Percentiles rank a stretch among this genome's conserved stretches.
phyloP scores from a whole-genome alignment of 2,113 vertebrate species.

The Poeciliopsis retropinna region DNA sequence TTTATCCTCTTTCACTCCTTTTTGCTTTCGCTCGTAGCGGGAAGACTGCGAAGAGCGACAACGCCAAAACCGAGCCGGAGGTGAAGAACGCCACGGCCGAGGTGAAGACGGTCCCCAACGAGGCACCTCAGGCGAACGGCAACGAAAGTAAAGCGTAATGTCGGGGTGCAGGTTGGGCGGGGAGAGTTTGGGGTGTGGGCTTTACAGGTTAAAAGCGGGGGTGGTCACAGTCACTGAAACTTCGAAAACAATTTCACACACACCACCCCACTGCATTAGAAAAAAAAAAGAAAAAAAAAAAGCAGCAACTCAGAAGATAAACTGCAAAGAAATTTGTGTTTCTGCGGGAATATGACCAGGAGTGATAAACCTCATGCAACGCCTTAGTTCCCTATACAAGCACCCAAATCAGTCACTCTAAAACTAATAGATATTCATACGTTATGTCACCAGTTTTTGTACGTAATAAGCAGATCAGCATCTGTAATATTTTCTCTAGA shows the following conservation, averaged over 20 bases:
- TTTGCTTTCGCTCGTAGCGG: slow-evolving; percentile 64
- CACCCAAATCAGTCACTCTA: slow-evolving; percentile 29
- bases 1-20: slow-evolving; percentile 19
- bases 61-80: slow-evolving; percentile 76
- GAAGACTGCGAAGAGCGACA: slow-evolving; percentile 87
- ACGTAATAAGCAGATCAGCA: slow-evolving; percentile 33
- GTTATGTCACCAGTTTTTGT: slow-evolving; percentile 43
- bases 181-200: slow-evolving; percentile 18
- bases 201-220: slow-evolving; percentile 27
- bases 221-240: slow-evolving; percentile 70
- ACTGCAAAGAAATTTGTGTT: slow-evolving; percentile 63
- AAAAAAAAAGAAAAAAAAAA: slow-evolving; percentile 36
- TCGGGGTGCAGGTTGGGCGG: slow-evolving; percentile 9
- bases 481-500: slow-evolving; percentile 53
- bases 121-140: slow-evolving; percentile 93
- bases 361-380: slow-evolving; percentile 78
- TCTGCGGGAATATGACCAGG: slow-evolving; percentile 85
- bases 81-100: slow-evolving; percentile 82
- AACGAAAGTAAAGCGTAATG: slow-evolving; percentile 97
- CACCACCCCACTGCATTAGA: slow-evolving; percentile 65
- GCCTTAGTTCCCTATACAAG: slow-evolving; percentile 60
- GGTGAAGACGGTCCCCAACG: slow-evolving; percentile 93
- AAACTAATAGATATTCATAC: slow-evolving; percentile 28
- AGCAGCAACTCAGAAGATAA: slow-evolving; percentile 28
- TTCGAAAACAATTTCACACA: slow-evolving; percentile 62